phyloP scores from a whole-genome alignment of 2,888 invertebrate species.

The Diarsia mendica region DNA sequence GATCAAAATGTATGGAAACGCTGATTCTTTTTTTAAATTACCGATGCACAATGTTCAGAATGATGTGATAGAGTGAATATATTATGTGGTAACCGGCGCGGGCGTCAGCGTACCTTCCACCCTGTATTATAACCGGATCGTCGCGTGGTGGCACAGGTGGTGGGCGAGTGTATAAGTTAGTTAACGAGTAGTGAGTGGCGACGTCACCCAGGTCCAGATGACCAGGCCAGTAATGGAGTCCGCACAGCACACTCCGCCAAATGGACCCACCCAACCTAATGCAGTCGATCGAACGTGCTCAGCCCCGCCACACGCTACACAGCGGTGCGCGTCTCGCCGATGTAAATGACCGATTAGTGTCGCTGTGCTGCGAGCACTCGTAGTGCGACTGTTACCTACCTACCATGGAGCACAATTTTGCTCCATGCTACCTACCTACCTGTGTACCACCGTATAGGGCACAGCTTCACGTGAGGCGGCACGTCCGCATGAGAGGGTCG shows the following conservation, averaged over 20 bases:
- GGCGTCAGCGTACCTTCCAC: too few relatives aligned
- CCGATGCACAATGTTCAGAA: too few relatives aligned
- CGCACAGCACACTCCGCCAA: constrained; percentile 21
- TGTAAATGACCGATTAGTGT: constrained; percentile 29
- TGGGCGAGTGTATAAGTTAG: constrained; percentile 13
- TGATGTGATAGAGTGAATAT: too few relatives aligned
- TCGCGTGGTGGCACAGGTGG: constrained; percentile 6
- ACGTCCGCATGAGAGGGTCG: not conserved
- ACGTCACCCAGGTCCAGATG: constrained; percentile 1
- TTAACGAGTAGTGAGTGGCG: not conserved
- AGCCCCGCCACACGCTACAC: not conserved
- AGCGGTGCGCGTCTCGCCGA: not conserved
- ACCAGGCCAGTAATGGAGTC: constrained; percentile 20
- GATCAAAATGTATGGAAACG: too few relatives aligned
- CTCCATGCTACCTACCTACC: too few relatives aligned
- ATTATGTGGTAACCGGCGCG: too few relatives aligned
- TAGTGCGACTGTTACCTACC: not conserved
- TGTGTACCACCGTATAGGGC: not conserved
- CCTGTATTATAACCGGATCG: not conserved
- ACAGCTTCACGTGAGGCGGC: not conserved
- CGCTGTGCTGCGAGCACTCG: not conserved
- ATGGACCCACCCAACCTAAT: constrained; percentile 25
- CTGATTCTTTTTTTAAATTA: too few relatives aligned
- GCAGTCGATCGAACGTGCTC: constrained; percentile 16
- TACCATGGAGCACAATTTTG: too few relatives aligned